Percentiles rank a stretch among this genome's conserved stretches.
These are phyloP conservation scores for Vesta saturnalis DNA, from an alignment of 2,888 invertebrate species.

Conservation along the genomic window DNA sequence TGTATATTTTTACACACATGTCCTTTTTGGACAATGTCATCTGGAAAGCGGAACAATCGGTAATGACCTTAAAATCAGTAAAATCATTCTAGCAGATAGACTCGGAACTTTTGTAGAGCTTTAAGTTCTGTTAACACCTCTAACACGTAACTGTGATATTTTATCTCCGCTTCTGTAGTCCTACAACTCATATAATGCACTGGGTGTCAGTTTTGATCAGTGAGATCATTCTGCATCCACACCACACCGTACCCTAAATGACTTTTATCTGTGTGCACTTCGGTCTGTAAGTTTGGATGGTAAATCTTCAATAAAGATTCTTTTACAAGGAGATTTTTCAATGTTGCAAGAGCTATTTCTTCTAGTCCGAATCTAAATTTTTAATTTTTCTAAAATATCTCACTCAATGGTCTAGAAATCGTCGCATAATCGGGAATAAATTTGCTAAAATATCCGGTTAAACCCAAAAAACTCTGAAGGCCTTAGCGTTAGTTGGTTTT, in stretches of 20 bases:
- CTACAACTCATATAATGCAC: conserved; percentile 50
- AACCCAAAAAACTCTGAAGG: neutral
- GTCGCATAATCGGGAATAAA: too few relatives aligned
- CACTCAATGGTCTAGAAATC: too few relatives aligned
- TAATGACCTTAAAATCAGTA: conserved; percentile 39
- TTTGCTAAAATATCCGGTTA: neutral
- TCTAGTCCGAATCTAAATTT: conserved; percentile 14
- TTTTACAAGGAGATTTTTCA: conserved; percentile 42
- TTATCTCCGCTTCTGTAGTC: too few relatives aligned
- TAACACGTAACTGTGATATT: conserved; percentile 55
- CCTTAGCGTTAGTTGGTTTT: neutral
- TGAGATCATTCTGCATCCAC: conserved; percentile 23
- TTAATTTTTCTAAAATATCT: too few relatives aligned
- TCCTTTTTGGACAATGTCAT: neutral
- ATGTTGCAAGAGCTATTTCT: conserved; percentile 31
- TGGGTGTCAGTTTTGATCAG: conserved; percentile 34
- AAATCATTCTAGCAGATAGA: conserved; percentile 50
- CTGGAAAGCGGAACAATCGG: conserved; percentile 27
- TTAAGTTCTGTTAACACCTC: conserved; percentile 53
- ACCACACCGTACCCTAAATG: conserved; percentile 46
- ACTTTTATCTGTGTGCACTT: conserved; percentile 48
- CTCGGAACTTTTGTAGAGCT: conserved; percentile 51
- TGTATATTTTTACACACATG: neutral
- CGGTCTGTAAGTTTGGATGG: conserved; percentile 28
- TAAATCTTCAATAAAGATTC: conserved; percentile 19